Percentiles rank a stretch among this genome's conserved stretches.
Conservation (phyloP, 2,797 vertebrate species). For the Silurus aristotelis region DNA sequence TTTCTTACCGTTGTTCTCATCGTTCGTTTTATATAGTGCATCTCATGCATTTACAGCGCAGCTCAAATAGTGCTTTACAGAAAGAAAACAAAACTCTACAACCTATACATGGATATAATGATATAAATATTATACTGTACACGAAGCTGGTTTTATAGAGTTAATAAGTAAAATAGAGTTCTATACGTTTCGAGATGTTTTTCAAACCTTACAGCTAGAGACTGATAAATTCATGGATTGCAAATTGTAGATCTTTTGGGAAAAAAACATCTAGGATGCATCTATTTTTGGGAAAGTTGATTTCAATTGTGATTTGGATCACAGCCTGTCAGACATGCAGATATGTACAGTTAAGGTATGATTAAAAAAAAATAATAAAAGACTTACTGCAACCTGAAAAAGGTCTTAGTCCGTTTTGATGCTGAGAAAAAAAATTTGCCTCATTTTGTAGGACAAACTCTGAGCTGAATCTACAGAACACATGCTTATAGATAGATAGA, state of each 20-base stretch:
- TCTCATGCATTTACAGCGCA: not conserved
- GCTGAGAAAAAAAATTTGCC: not conserved
- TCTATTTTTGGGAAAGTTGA: not conserved
- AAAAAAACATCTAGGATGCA: not conserved
- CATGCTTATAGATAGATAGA: too few species aligned
- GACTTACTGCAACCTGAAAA: not conserved
- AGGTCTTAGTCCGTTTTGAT: not conserved
- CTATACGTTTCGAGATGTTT: not conserved
- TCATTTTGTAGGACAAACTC: too few species aligned
- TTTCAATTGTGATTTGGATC: not conserved
- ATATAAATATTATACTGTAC: not conserved
- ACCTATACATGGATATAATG: not conserved
- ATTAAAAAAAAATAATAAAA: slow-evolving; percentile 7
- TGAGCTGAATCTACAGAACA: too few species aligned
- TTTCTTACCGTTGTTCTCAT: not conserved
- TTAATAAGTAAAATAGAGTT: not conserved
- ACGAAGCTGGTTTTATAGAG: not conserved
- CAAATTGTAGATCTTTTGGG: not conserved
- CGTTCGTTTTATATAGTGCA: not conserved
- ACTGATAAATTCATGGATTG: not conserved
- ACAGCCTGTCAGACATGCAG: not conserved
- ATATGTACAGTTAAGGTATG: not conserved
- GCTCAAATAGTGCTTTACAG: not conserved
- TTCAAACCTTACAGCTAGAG: not conserved
- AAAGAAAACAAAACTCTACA: not conserved